Percentiles rank a stretch among this genome's conserved stretches.
Conservation (phyloP, 2,888 invertebrate species). For the Spodoptera picta region DNA sequence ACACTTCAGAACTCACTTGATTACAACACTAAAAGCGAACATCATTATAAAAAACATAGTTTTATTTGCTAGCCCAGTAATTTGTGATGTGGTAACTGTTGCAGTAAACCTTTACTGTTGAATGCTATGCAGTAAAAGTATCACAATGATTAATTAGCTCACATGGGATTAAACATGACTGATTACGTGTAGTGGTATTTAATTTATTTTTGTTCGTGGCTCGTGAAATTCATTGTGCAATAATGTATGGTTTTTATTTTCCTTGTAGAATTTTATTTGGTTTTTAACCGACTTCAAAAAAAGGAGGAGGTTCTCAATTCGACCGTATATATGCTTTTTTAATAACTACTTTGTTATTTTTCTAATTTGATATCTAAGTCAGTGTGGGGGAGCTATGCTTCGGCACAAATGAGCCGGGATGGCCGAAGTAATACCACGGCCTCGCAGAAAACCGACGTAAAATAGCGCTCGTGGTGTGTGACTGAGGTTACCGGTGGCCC, state of each 20-base stretch:
- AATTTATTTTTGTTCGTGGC: conserved; percentile 18
- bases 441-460: too few species aligned
- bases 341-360: too few species aligned
- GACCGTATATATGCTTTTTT: too few species aligned
- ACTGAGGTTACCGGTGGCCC: too few species aligned
- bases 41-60: conserved; percentile 13
- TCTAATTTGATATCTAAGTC: too few species aligned
- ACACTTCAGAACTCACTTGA: too few species aligned
- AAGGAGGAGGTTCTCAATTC: too few species aligned
- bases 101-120: conserved; percentile 38
- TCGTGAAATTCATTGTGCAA: not conserved
- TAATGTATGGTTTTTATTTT: not conserved
- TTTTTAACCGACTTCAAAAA: too few species aligned
- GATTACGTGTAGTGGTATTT: conserved; percentile 28
- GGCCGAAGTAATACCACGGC: too few species aligned
- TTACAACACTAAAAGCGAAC: conserved; percentile 1
- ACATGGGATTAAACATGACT: conserved; percentile 38
- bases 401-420: too few species aligned
- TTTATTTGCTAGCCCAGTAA: conserved; percentile 43
- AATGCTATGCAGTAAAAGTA: conserved; percentile 32
- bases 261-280: not conserved
- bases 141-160: conserved; percentile 47
- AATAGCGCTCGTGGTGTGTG: too few species aligned
- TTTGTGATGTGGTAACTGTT: conserved; percentile 40
- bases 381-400: too few species aligned